Evolutionary conservation across 2,888 invertebrate genomes (phyloP).

Genomic region (Andrena praecox): DNA sequence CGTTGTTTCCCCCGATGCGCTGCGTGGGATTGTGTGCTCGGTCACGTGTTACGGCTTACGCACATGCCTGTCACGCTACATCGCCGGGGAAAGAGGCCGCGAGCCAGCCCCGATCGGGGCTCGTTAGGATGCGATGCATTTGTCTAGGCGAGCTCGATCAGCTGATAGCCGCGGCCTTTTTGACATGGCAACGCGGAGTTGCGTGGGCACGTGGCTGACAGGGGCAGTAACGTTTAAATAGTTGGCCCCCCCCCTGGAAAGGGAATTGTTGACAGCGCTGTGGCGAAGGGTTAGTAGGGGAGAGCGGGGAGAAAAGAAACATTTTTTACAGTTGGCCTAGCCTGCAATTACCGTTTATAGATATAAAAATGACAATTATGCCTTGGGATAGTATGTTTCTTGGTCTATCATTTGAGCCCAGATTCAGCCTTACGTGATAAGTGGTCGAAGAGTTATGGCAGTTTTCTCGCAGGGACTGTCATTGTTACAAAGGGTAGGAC

Average conservation of each 20-base stretch:
- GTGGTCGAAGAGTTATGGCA: too few species aligned
- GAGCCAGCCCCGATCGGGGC: constrained; percentile 33
- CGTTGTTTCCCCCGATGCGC: constrained; percentile 45
- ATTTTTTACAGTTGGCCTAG: too few species aligned
- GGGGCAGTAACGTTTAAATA: not conserved
- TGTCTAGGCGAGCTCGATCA: constrained; percentile 49
- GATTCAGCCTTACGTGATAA: too few species aligned
- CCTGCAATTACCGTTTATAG: too few species aligned
- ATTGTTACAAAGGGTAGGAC: too few species aligned
- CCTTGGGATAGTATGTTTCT: too few species aligned
- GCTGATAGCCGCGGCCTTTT: constrained; percentile 56
- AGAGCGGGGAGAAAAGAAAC: too few species aligned
- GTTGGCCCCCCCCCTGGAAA: not conserved
- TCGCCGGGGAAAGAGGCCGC: constrained; percentile 40
- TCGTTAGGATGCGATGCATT: constrained; percentile 55
- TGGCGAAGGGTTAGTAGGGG: not conserved
- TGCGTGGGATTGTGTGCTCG: constrained; percentile 56
- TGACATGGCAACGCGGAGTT: not conserved
- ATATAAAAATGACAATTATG: too few species aligned
- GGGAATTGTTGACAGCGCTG: not conserved
- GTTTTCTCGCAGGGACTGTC: too few species aligned
- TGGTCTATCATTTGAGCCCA: too few species aligned
- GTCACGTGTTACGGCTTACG: constrained; percentile 68
- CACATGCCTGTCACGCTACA: constrained; percentile 55
- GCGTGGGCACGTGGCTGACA: too few species aligned